Evolutionary conservation across 2,797 vertebrate genomes (phyloP), one percentile per base, ranked within the genome.

Genomic region (Pagetopsis macropterus): DNA sequence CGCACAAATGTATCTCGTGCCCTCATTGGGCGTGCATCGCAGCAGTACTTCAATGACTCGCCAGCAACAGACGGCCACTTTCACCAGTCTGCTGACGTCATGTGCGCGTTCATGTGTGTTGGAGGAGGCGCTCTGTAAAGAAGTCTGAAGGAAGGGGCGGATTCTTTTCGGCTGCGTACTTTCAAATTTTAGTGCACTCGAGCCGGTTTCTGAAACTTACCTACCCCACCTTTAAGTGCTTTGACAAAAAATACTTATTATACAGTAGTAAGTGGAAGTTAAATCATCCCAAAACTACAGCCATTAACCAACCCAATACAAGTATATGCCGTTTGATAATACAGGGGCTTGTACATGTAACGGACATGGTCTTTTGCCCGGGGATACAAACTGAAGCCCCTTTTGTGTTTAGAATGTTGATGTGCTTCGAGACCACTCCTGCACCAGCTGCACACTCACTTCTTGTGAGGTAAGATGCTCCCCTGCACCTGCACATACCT

Each of bases 401-500:
- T 21, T 67, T 48, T 27, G 57, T 64, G 19, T 21, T 49, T 69
- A 21, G 52, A 57, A 65, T 71, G 64, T 14, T 3, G 14, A 76
- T 31, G 23, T 37, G 56, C 64, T 17, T 68, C 5, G 15, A 31
- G 17, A 16, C 21, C 8, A 31, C 59, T 82, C 43, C 56, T 70
- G 60, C 66, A 45, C 11, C 66, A 70, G 71, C 71, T 82, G 65
- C 50, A 45, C 14, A 16, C 57, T 70, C 43, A 19, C 31, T 56
- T n/a, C 52, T 23, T 63, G 50, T 17, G 21, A 52, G 57, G 49
- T 43, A 50, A 76, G 19, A 31, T 33, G 23, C 37, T 17, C 55
- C 13, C 15, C 12, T 65, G 23, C 79, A 79, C 64, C 76, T 86
- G 56, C 59, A 77, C 61, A 77, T 72, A 77, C 67, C 70, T 79